A percentile compares a stretch with the other conserved stretches of the same genome.
Evolutionary conservation across 92 coral and sea anemone genomes (phyloP).

Genomic region (Isaurus tuberculatus): DNA sequence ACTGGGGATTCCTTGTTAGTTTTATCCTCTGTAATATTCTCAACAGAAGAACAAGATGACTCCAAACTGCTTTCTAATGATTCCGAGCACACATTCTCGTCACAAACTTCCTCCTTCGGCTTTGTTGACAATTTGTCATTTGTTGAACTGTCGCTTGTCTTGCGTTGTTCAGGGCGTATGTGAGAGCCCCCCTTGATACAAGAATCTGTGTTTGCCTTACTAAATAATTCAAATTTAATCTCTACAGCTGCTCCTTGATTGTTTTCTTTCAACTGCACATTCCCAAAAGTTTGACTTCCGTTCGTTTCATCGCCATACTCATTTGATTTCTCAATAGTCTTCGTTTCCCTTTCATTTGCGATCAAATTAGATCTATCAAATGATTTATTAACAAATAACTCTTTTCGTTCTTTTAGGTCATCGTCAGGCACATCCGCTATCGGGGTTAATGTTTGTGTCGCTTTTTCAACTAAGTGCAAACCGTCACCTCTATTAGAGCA

Average conservation of each 20-base stretch:
- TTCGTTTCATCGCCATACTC: slow-evolving; percentile 10
- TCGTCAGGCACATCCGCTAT: slow-evolving; percentile 31
- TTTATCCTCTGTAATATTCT: slow-evolving; percentile 27
- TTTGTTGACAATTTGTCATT: slow-evolving; percentile 65
- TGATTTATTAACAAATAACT: slow-evolving; percentile 16
- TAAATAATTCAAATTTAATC: slow-evolving; percentile 83
- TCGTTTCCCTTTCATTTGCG: neutral
- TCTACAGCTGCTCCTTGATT: slow-evolving; percentile 69
- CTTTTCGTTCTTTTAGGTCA: slow-evolving; percentile 1
- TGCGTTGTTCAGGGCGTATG: slow-evolving; percentile 53
- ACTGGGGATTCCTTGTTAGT: slow-evolving; percentile 41
- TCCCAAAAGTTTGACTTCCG: slow-evolving; percentile 22
- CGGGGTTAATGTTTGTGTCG: slow-evolving; percentile 22
- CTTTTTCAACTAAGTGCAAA: slow-evolving; percentile 36
- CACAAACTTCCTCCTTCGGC: slow-evolving; percentile 49
- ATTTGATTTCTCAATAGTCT: neutral
- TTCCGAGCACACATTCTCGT: slow-evolving; percentile 20
- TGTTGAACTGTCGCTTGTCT: slow-evolving; percentile 61
- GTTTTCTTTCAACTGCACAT: slow-evolving; percentile 52
- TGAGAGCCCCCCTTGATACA: slow-evolving; percentile 58
- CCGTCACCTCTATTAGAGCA: slow-evolving; percentile 36
- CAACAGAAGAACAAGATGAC: slow-evolving; percentile 27
- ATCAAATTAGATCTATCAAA: slow-evolving; percentile 11
- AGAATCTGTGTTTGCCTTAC: slow-evolving; percentile 70
- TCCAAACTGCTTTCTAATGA: slow-evolving; percentile 28